Base-by-base conservation (phyloP, 2,797 vertebrate species). In the Semaprochilodus insignis region DNA sequence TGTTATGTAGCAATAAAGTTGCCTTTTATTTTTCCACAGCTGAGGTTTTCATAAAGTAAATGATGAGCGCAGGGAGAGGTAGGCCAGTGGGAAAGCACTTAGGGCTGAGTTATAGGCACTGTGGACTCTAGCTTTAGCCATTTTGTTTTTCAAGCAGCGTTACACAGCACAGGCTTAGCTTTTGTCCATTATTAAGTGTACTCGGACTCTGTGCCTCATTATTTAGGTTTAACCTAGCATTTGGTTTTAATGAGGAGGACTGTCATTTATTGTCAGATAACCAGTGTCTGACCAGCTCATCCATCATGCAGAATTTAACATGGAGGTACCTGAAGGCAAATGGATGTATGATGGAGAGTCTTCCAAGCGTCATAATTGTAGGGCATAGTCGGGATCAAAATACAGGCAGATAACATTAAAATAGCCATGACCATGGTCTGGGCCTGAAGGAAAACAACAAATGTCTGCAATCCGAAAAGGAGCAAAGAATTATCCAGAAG, bases 11-110 rank as follows among this genome's bases (percentile, higher is more conserved):
- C 87, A 82, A 86, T 86, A 77, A 85, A 86, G 75, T 19, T 81
- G 80, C 83, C 83, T 85, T 85, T 88, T 88, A 81, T 85, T 88
- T 88, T 86, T 60, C 66, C 67, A 59, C 25, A n/a, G 81, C 81
- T 65, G 60, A 77, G 77, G 74, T 62, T 85, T 88, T 88, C 78
- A 83, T 85, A 79, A 63, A 83, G 85, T 81, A 83, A 86, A 84
- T 83, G 40, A 85, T 81, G 82, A 81, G 83, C 36, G 63, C 23
- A 25, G 85, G 71, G 85, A 73, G 69, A 67, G 80, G 57, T 23
- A 31, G 83, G 62, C 83, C 60, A 1, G 44, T 73, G 82, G 82
- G 81, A 81, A 59, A 48, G 74, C 40, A 74, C 85, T 85, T 77
- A 81, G 66, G 65, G 36, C 67, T 83, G 83, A 81, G 77, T 85